Conservation (phyloP, 2,113 vertebrate species). For the Chinchilla lanigera region DNA sequence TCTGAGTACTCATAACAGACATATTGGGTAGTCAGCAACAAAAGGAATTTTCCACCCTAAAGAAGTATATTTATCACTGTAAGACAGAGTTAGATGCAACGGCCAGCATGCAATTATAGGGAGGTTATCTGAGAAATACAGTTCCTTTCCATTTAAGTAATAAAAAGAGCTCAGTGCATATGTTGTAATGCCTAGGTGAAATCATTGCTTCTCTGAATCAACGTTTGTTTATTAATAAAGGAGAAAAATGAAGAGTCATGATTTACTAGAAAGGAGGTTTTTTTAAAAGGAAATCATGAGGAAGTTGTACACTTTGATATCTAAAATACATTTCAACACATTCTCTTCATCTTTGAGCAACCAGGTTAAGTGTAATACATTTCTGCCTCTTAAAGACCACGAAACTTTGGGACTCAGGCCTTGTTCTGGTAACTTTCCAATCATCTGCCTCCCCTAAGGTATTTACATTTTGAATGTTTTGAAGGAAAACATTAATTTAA, state of each 20-base stretch:
- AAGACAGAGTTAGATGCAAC: constrained; percentile 28
- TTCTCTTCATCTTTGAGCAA: constrained; percentile 24
- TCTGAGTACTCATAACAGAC: not conserved
- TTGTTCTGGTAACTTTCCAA: not conserved
- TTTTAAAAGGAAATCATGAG: constrained; percentile 21
- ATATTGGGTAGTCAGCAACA: not conserved
- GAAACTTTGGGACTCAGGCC: not conserved
- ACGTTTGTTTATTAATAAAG: constrained; percentile 52
- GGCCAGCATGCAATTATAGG: not conserved
- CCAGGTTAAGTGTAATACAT: not conserved
- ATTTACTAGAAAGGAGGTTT: constrained; percentile 44
- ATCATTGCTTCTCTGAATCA: not conserved
- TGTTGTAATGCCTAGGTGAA: constrained; percentile 3
- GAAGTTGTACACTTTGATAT: constrained; percentile 9
- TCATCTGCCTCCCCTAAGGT: not conserved
- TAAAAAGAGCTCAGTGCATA: not conserved
- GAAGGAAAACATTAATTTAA: constrained; percentile 44
- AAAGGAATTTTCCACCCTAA: constrained; percentile 18
- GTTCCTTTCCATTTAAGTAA: constrained; percentile 38
- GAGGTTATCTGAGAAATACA: constrained; percentile 30
- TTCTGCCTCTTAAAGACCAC: not conserved
- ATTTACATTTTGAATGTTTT: constrained; percentile 57
- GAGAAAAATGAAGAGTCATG: constrained; percentile 54
- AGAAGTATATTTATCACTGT: constrained; percentile 10
- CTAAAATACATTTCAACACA: constrained; percentile 5